These are phyloP conservation scores for Netelia inedita DNA, from an alignment of 2,888 invertebrate species.

Conservation along the genomic window DNA sequence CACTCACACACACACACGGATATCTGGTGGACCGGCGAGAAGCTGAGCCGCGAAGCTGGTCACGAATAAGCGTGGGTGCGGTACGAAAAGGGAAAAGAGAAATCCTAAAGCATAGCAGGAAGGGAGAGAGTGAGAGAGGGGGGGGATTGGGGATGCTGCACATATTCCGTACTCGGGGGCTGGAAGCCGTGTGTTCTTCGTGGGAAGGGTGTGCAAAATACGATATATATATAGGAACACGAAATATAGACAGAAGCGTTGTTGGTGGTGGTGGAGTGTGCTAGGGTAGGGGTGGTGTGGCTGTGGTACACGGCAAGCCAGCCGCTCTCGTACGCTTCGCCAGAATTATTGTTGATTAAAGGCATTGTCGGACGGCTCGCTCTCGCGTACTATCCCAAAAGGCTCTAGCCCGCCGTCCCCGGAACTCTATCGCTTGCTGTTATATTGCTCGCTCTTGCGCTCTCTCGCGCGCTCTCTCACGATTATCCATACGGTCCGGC, in stretches of 20 bases:
- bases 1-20: background rate
- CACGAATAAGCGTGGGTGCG: constrained; percentile 33
- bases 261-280: background rate
- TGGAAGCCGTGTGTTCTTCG: constrained; percentile 54
- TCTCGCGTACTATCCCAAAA: constrained; percentile 70
- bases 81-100: constrained; percentile 30
- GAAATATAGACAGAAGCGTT: background rate
- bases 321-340: constrained; percentile 62
- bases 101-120: constrained; percentile 36
- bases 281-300: constrained; percentile 42
- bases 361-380: constrained; percentile 78
- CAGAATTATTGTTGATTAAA: constrained; percentile 83
- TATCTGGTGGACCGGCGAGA: constrained; percentile 31
- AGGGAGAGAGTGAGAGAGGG: background rate
- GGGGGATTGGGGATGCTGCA: constrained; percentile 2
- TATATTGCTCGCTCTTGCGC: constrained; percentile 23
- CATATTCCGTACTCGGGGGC: constrained; percentile 39
- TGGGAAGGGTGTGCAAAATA: constrained; percentile 64
- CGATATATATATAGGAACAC: constrained; percentile 53
- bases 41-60: constrained; percentile 26
- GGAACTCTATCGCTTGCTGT: constrained; percentile 61
- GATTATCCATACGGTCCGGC: constrained; percentile 46
- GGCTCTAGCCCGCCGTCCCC: constrained; percentile 63
- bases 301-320: constrained; percentile 16
- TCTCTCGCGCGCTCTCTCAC: constrained; percentile 35